phyloP scores from a whole-genome alignment of 2,113 vertebrate species.

The Gnathonemus echidnorhynchus region DNA sequence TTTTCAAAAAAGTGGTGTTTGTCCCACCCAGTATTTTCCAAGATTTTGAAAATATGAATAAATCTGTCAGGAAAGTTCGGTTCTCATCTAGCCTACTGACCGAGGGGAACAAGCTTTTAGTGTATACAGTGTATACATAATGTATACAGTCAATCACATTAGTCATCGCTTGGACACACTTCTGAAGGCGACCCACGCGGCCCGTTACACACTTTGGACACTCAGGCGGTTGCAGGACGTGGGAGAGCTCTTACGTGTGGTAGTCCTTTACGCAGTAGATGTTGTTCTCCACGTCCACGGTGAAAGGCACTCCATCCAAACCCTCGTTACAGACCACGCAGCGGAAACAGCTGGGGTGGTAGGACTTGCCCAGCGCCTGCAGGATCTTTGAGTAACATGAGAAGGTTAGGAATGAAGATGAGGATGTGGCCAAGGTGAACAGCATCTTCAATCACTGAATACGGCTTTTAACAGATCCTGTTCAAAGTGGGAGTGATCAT shows the following conservation, averaged over 20 bases:
- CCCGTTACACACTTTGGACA: background rate
- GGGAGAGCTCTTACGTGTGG: slow-evolving; percentile 65
- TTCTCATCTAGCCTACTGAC: background rate
- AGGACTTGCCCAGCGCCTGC: slow-evolving; percentile 82
- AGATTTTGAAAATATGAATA: background rate
- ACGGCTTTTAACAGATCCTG: background rate
- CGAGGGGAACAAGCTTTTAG: background rate
- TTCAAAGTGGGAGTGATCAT: background rate
- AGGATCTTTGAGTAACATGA: slow-evolving; percentile 63
- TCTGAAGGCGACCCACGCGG: background rate
- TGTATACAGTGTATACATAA: too few species aligned
- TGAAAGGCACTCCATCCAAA: slow-evolving; percentile 78
- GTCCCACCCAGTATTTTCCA: background rate
- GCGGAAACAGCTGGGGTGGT: slow-evolving; percentile 83
- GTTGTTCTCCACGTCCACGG: slow-evolving; percentile 73
- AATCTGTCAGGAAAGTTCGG: background rate
- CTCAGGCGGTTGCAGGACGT: background rate
- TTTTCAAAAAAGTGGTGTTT: background rate
- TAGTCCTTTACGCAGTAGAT: slow-evolving; percentile 90
- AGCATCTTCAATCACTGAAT: background rate
- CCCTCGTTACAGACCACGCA: slow-evolving; percentile 77
- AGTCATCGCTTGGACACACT: background rate
- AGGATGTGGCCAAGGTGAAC: background rate
- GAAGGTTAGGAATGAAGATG: background rate
- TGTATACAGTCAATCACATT: background rate